Evolutionary conservation across 1,140 invertebrate species (phyloP), one percentile per base, ranked within the genome.

Genomic region (Zaprionus lachaisei): DNA sequence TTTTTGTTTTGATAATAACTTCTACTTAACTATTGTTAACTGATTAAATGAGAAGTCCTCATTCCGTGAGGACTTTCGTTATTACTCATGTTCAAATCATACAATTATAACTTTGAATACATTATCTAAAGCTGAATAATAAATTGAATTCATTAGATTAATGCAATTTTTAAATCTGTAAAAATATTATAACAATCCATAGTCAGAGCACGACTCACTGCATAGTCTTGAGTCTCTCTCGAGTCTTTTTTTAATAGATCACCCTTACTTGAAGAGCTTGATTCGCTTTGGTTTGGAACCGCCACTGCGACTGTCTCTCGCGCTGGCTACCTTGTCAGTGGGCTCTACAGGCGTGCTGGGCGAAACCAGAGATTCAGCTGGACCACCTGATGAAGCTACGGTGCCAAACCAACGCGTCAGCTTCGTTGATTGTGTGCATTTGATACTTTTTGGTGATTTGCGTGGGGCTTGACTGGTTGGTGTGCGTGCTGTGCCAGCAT

Each of bases 391-490:
- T 3, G 77, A 49, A 5, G 61, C 7, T 24, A 67, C 37, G 9
- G 60, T 20, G 14, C 70, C n/a, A 77, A 92, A 92, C 92, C 92
- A 92, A 47, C 92, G 87, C 0, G 92, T 92, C 4, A 92, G 57
- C 61, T 92, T 92, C 1, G 91, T 92, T 5, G 81, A 73, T 63
- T 92, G 91, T 2, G 89, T 84, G 9, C 72, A 38, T 26, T 81
- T 86, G 1, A 72, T 68, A 2, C 70, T 65, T 49, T 89, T 92
- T 1, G 87, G 91, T 4, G 91, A 92, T 47, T 91, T 92, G 4
- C 90, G 82, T 20, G 76, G 28, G n/a, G 60, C 41, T 47, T 68
- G 60, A 5, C 60, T 62, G 37, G 49, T 6, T 2, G 67, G 28
- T 4, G 47, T 65, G 24, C 73, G 51, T 38, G 57, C 64, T 12